phyloP scores from a whole-genome alignment of 1,140 invertebrate species.

The Solenopsis fugax region DNA sequence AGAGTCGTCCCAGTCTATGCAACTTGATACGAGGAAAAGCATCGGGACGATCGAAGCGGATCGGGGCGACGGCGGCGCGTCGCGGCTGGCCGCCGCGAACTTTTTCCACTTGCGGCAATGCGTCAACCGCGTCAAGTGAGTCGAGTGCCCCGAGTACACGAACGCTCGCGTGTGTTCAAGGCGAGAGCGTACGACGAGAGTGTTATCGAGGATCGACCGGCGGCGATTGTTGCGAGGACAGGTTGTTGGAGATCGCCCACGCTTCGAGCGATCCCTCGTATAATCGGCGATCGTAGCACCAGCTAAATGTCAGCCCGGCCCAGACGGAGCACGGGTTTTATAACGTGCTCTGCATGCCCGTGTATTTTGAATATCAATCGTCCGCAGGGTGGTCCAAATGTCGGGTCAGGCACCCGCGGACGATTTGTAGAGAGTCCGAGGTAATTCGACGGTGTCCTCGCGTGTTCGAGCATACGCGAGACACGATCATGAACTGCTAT shows the following conservation, averaged over 20 bases:
- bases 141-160: constrained; percentile 13
- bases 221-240: constrained; percentile 76
- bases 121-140: constrained; percentile 67
- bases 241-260: constrained; percentile 75
- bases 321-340: constrained; percentile 31
- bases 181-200: constrained; percentile 56
- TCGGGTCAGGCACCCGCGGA: constrained; percentile 11
- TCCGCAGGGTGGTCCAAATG: constrained; percentile 72
- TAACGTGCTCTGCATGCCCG: constrained; percentile 13
- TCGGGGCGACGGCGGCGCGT: too few species aligned
- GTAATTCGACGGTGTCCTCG: constrained; percentile 14
- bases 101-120: constrained; percentile 64
- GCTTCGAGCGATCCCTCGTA: constrained; percentile 65
- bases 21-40: constrained; percentile 29
- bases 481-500: constrained; percentile 21
- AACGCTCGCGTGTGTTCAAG: constrained; percentile 55
- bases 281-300: constrained; percentile 62
- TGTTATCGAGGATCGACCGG: constrained; percentile 75
- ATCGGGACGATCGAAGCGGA: constrained; percentile 32
- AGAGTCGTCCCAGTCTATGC: constrained; percentile 10
- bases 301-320: constrained; percentile 73
- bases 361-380: constrained; percentile 75
- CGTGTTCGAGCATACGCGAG: background rate
- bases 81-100: constrained; percentile 25
- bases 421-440: constrained; percentile 6